Base-by-base conservation (phyloP, 37 sponge, comb jelly and placozoan species). In the Axinella damicornis region DNA sequence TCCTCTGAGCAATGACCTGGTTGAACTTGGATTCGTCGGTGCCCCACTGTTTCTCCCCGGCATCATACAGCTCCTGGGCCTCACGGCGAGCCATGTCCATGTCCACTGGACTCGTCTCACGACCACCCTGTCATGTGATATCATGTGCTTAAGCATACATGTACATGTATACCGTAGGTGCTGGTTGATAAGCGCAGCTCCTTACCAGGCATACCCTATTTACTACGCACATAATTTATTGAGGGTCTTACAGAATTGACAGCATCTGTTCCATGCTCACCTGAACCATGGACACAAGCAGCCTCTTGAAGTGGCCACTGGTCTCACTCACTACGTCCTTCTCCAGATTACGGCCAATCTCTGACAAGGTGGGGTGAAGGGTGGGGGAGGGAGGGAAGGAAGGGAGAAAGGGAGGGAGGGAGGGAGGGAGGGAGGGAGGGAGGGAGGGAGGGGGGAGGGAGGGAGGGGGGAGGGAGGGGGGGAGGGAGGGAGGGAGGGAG, bases 21-120 rank as follows among this genome's bases (percentile, higher is more conserved):
- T 90, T 94, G 78, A 97, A 97, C 74, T 84, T 81, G 31, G 98
- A 97, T 74, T 94, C 95, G 41, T 94, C 98, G 33, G 98, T 97
- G 34, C 98, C 93, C 92, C 93, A 95, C 61, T 79, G 77, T 77
- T 95, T 92, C 77, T 92, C 90, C 21, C 98, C 98, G n/a, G 97
- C 95, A 68, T 88, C 82, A 67, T 94, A 88, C 57, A 94, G 72
- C 35, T 94, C 95, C 71, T 79, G 46, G 20, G 98, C 98, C 55
- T 97, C 98, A 13, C 86, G 69, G 41, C 73, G 80, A 21, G 98
- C 98, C 40, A 65, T 92, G 28, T 83, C 91, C 87, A 82, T 79
- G 82, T 97, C 91, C 35, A 92, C 91, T 9, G 73, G 64, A 2
- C 24, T 46, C 76, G 89, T 93, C 9, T 94, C 95, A 16, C 98